Base-by-base conservation (phyloP, 2,888 invertebrate species). In the Chalcis sispes region DNA sequence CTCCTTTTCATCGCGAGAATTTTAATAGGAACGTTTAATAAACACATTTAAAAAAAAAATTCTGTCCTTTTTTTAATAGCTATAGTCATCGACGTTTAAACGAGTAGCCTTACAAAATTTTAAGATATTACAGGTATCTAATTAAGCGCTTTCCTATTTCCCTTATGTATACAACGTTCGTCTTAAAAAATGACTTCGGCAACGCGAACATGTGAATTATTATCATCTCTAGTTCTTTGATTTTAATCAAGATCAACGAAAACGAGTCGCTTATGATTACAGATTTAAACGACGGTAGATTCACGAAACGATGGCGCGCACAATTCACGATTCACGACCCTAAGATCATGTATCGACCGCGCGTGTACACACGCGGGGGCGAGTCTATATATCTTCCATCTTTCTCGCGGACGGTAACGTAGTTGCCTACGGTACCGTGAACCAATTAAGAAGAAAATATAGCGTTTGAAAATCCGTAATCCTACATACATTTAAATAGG, bases 391-490 rank as follows among this genome's bases (percentile, higher is more conserved):
- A n/a, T n/a, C 62, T 46, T 46, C 23, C 36, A 8, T 10, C 20
- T 72, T 77, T 75, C 64, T 77, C 64, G 76, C 82, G 61, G 73
- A 78, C 77, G 86, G 83, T 86, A 86, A 85, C 81, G 82, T 80
- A 86, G 86, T 73, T 82, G 76, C 77, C 84, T 81, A 71, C 77
- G 77, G 79, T 86, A 82, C 80, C 85, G 25, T 8, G 48, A 4
- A 46, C n/a, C 52, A 70, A 54, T 71, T 46, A 64, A 15, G 42
- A 48, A 74, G 67, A 52, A 56, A 65, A n/a, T 71, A 2, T 58
- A 13, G 50, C 1, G 40, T 40, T 40, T 40, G 1, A 0, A 18
- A n/a, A n/a, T n/a, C n/a, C n/a, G n/a, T n/a, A n/a, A n/a, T n/a
- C n/a, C n/a, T n/a, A n/a, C n/a, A n/a, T n/a, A n/a, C n/a, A n/a